Evolutionary conservation across 2,113 vertebrate genomes (phyloP).

Genomic region (Xiphias gladius): DNA sequence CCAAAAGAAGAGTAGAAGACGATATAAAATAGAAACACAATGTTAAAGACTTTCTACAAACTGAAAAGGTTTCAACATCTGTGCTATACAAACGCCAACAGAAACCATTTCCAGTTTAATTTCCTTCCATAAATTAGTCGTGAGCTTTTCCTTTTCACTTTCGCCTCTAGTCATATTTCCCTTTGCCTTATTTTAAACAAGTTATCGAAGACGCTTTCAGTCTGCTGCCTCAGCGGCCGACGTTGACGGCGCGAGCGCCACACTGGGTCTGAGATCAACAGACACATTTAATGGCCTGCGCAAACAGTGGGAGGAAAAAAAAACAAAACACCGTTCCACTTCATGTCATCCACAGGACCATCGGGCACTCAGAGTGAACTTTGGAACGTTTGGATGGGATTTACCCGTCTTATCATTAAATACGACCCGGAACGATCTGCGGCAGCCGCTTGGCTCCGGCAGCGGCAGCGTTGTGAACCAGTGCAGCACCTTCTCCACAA

Average conservation of each 20-base stretch:
- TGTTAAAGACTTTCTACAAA: not conserved
- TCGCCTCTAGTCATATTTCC: no score
- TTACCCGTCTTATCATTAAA: constrained; percentile 13
- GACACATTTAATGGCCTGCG: not conserved
- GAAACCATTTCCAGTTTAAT: no score
- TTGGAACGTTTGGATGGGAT: constrained; percentile 16
- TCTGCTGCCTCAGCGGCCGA: no score
- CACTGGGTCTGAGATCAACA: not conserved
- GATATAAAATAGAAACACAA: not conserved
- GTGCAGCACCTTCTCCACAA: not conserved
- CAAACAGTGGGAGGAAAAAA: no score
- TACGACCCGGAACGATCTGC: not conserved
- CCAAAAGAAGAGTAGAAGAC: no score
- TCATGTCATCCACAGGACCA: not conserved
- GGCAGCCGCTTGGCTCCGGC: constrained; percentile 30
- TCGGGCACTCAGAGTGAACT: constrained; percentile 22
- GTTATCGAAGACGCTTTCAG: no score
- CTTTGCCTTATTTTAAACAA: no score
- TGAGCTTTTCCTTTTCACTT: no score
- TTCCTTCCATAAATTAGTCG: no score
- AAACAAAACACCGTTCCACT: not conserved
- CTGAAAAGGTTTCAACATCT: no score
- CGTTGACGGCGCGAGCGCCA: no score
- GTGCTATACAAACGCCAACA: no score
- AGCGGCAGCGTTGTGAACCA: not conserved